Percentiles rank a stretch among this genome's conserved stretches.
Conservation (phyloP, 2,888 invertebrate genomes). For the Tipula helvola region DNA sequence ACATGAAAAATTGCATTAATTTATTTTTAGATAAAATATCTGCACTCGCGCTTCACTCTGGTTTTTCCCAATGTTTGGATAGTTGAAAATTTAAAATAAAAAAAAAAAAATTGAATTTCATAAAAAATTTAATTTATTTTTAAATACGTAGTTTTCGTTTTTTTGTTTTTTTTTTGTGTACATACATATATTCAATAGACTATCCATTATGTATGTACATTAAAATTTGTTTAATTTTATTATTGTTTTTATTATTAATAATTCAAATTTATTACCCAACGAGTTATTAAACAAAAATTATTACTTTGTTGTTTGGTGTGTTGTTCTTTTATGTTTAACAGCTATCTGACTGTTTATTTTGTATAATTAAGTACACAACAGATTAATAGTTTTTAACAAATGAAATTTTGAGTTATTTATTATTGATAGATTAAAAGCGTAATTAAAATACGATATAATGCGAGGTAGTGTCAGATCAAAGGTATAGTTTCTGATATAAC, state of each 20-base stretch:
- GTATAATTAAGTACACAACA: no score
- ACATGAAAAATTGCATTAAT: neutral
- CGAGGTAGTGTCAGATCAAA: no score
- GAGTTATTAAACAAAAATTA: neutral
- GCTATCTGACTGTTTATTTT: no score
- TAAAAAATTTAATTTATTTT: neutral
- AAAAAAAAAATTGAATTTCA: neutral
- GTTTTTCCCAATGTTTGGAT: neutral
- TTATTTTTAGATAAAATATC: neutral
- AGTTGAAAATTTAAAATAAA: neutral
- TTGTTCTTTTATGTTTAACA: neutral
- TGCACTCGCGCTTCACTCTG: neutral
- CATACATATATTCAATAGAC: neutral
- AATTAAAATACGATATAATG: no score
- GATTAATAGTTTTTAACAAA: no score
- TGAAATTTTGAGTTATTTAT: no score
- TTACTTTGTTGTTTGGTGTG: neutral
- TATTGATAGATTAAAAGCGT: no score
- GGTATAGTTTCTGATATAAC: no score
- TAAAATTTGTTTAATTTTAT: neutral
- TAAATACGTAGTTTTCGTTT: neutral
- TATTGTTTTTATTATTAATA: neutral
- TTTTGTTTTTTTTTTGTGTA: neutral
- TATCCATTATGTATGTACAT: neutral
- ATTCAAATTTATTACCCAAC: neutral